Base-by-base conservation (phyloP, 2,888 invertebrate species). In the Doris montereyensis region DNA sequence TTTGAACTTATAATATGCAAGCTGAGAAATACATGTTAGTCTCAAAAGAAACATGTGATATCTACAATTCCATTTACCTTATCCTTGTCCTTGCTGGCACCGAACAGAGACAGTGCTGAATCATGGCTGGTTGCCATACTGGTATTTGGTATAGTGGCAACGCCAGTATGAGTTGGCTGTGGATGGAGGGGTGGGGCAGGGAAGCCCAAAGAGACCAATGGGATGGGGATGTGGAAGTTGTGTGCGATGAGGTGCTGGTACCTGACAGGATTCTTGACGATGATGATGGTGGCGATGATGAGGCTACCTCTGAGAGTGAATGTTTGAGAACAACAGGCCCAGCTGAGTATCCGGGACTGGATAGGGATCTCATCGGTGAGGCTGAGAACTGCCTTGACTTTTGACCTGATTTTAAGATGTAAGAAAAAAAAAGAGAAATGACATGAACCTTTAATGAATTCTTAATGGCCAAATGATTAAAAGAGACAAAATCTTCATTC, bases 141-240 rank as follows among this genome's bases (percentile, higher is more conserved):
- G 10, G 91, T 89, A 83, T 91, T 91, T 28, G 92, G 91, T n/a
- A 92, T 92, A 52, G 88, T 86, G 70, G 88, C 86, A 79, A 86
- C 85, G 73, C 85, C 81, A 77, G 85, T 82, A 84, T 77, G 13
- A 81, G 5, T 70, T 52, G 70, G 78, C 41, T 68, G 77, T 17
- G 92, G 87, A 52, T 90, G n/a, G n/a, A n/a, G n/a, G n/a, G 68
- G 93, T 94, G 89, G 93, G 94, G 93, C 90, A 95, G 95, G 8
- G 84, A 75, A 2, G 81, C 73, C 81, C 81, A 81, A 41, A 65
- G 67, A 34, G 76, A 67, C 28, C 65, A 57, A 32, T 79, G 80
- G 13, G 80, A 81, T 4, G 81, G 78, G 3, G 81, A 74, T 10
- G 79, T 75, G 26, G 32, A 62, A 28, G 72, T n/a, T 8, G 79